Base-by-base conservation (phyloP, 2,888 invertebrate genomes). In the Malachius bipustulatus region DNA sequence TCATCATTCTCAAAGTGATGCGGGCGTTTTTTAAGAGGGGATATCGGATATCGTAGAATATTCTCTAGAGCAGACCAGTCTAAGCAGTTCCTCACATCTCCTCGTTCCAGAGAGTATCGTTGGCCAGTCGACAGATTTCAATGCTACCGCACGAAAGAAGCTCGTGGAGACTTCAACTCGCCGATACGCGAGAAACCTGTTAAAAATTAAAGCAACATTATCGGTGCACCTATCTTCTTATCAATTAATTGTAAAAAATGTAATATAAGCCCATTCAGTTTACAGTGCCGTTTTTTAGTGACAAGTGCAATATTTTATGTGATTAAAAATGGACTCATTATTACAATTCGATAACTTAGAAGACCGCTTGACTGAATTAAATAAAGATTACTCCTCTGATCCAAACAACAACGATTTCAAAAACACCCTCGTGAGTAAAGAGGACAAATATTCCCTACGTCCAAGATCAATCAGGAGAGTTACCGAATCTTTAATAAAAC, bases 361-460 rank as follows among this genome's bases (percentile, higher is more conserved):
- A 11, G 47, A 51, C 9, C 41, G 50, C 8, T 42, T 51, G 4
- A 33, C 43, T 6, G 41, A 47, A 26, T 35, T 45, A 4, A 24
- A 40, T 3, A 47, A 51, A 30, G 44, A 49, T 38, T 43, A 49
- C 10, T 59, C 51, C 40, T 53, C 59, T 14, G 63, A 64, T 46
- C 50, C 57, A 15, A 64, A 62, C 45, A 64, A 64, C 45, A 60
- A 58, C 43, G 54, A 54, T 27, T 48, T 46, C 37, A 51, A 39
- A 32, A 46, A 40, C 31, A 45, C 28, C 15, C 31, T 42, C 4
- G 41, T 45, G 11, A 35, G 35, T 36, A 60, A 55, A 40, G 64
- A 50, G 44, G 75, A 75, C 47, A 74, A 78, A 52, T 82, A 81
- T 59, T 78, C 79, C 11, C 60, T 82, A 39, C 63, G 82, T 24